A percentile compares a stretch with the other conserved stretches of the same genome.
phyloP scores from a whole-genome alignment of 2,888 invertebrate genomes.

The Chymomyza fuscimana region DNA sequence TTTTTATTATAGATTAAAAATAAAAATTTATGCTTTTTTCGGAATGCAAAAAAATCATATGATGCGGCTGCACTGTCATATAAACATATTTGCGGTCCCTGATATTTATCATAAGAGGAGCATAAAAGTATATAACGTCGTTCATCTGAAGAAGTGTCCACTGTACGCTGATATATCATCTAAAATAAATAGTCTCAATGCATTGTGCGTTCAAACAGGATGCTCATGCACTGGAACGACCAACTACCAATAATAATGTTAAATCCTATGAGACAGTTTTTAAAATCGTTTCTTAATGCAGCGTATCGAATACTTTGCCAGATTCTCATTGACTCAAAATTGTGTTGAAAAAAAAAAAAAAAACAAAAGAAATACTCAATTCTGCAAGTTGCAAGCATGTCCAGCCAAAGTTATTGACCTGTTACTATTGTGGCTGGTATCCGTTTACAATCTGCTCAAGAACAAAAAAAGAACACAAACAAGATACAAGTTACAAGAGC shows the following conservation, averaged over 20 bases:
- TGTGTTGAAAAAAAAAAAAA: constrained; percentile 41
- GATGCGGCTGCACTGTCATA: too few species aligned
- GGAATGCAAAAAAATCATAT: too few species aligned
- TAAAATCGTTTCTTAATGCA: constrained; percentile 55
- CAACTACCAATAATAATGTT: constrained; percentile 44
- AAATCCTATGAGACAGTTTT: constrained; percentile 56
- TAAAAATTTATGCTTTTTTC: too few species aligned
- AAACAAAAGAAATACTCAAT: constrained; percentile 15
- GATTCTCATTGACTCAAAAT: constrained; percentile 46
- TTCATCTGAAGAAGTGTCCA: background rate
- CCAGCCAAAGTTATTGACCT: constrained; percentile 9
- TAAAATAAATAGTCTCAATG: background rate
- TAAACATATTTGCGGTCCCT: too few species aligned
- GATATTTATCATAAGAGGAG: too few species aligned
- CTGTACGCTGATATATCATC: background rate
- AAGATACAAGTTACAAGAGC: constrained; percentile 5
- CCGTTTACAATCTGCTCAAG: constrained; percentile 37
- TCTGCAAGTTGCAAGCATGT: background rate
- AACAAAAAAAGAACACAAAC: constrained; percentile 24
- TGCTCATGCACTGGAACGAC: background rate
- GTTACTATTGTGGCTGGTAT: constrained; percentile 19
- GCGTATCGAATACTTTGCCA: constrained; percentile 45
- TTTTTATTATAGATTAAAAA: too few species aligned
- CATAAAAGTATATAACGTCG: background rate
- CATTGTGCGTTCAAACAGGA: constrained; percentile 1